These are phyloP conservation scores for Piprites chloris DNA, from an alignment of 2,113 vertebrate genomes.

Conservation along the genomic window DNA sequence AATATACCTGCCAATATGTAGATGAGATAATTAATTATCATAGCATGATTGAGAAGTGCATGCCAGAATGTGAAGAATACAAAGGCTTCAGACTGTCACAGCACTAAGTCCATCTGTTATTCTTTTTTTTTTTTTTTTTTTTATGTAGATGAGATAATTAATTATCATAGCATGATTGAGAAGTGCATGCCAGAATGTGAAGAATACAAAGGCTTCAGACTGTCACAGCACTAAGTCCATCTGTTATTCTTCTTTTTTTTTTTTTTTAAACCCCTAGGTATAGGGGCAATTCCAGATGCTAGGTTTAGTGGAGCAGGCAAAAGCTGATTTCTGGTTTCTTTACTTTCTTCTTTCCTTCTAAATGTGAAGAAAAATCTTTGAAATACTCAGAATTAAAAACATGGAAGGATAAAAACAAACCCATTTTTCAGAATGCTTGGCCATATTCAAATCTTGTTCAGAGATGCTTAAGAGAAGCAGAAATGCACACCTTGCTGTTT, in stretches of 20 bases:
- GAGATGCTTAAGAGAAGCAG: not conserved
- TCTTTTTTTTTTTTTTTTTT: not conserved
- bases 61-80: not conserved
- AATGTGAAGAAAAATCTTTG: not conserved
- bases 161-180: not conserved
- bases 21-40: slow-evolving; percentile 18
- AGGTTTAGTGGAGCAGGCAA: not conserved
- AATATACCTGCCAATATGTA: slow-evolving; percentile 16
- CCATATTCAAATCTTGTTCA: not conserved
- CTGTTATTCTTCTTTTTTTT: not conserved
- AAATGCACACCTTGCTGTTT: not conserved
- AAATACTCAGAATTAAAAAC: not conserved
- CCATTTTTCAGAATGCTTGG: not conserved
- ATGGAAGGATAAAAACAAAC: not conserved
- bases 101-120: not conserved
- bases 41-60: not conserved
- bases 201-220: not conserved
- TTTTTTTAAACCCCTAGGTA: not conserved
- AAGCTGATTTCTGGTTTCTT: not conserved
- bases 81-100: not conserved
- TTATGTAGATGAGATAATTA: slow-evolving; percentile 17
- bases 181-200: not conserved
- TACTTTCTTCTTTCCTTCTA: not conserved
- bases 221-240: not conserved
- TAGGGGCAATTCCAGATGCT: not conserved